A percentile compares a stretch with the other conserved stretches of the same genome.
Evolutionary conservation across 2,888 invertebrate genomes (phyloP).

Genomic region (Trichogramma evanescens): DNA sequence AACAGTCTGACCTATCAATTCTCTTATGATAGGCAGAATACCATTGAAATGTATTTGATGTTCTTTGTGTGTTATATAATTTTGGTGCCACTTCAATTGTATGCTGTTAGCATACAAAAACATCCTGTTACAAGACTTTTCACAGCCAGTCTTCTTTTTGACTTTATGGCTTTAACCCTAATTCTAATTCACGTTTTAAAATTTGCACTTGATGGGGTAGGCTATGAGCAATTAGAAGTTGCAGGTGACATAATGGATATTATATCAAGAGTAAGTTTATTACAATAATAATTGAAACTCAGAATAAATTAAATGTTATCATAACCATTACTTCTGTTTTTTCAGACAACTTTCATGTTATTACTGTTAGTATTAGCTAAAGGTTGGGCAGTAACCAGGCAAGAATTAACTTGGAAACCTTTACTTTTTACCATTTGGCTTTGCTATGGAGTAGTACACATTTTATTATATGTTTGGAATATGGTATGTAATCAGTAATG

Average conservation of each 20-base stretch:
- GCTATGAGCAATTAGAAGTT: constrained; percentile 72
- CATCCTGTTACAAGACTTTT: constrained; percentile 88
- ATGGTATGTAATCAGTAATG: constrained; percentile 60
- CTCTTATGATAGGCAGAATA: constrained; percentile 91
- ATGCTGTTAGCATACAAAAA: constrained; percentile 80
- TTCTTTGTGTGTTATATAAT: constrained; percentile 82
- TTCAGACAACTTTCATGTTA: constrained; percentile 86
- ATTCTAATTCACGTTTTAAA: constrained; percentile 84
- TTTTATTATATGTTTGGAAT: constrained; percentile 92
- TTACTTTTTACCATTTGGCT: constrained; percentile 84
- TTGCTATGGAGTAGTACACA: constrained; percentile 83
- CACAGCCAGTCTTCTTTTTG: constrained; percentile 77
- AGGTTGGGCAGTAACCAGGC: constrained; percentile 92
- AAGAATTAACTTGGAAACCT: constrained; percentile 81
- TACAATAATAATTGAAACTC: not conserved
- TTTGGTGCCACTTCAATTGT: constrained; percentile 81
- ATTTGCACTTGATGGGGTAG: constrained; percentile 86
- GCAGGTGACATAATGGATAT: constrained; percentile 90
- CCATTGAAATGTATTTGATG: constrained; percentile 80
- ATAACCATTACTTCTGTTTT: not conserved
- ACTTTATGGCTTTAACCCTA: constrained; percentile 77
- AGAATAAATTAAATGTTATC: not conserved
- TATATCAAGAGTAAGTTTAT: constrained; percentile 67
- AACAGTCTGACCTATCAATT: constrained; percentile 91
- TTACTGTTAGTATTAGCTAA: constrained; percentile 85